Percentiles rank a stretch among this genome's conserved stretches.
Conservation (phyloP, 2,888 invertebrate species). For the Epiblema foenella region DNA sequence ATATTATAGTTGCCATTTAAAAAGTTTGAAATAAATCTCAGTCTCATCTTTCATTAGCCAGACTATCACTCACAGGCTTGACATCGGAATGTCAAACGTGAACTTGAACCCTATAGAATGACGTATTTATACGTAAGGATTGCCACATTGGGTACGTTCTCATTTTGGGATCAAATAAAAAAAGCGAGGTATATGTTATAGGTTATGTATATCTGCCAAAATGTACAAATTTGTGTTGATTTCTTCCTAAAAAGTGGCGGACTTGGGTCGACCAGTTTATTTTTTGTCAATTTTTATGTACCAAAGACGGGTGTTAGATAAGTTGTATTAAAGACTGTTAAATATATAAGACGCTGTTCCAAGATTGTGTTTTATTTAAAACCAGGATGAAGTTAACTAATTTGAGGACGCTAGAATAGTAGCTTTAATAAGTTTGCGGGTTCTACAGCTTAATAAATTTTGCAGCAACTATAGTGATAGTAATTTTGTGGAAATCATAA, state of each 20-base stretch:
- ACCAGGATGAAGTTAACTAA: not conserved
- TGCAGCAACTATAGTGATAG: not conserved
- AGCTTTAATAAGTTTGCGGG: too few relatives aligned
- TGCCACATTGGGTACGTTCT: not conserved
- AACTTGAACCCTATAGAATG: too few relatives aligned
- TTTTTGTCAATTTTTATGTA: not conserved
- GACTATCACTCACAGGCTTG: too few relatives aligned
- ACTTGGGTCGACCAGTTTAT: not conserved
- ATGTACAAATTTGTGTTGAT: not conserved
- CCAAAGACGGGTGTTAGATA: slow-evolving; percentile 1
- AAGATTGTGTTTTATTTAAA: slow-evolving; percentile 4
- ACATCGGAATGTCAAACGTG: too few relatives aligned
- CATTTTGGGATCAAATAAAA: not conserved
- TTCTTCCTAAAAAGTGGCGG: not conserved
- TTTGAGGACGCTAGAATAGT: not conserved
- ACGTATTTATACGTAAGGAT: too few relatives aligned
- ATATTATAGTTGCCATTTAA: too few relatives aligned
- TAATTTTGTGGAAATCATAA: too few relatives aligned
- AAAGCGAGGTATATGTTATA: not conserved
- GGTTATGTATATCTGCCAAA: not conserved
- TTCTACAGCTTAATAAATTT: too few relatives aligned
- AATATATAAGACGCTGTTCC: slow-evolving; percentile 1
- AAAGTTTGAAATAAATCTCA: too few relatives aligned
- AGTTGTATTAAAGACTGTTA: slow-evolving; percentile 14
- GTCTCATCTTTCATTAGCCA: too few relatives aligned